phyloP scores from a whole-genome alignment of 1,140 invertebrate genomes.

The Bacillus rossius region DNA sequence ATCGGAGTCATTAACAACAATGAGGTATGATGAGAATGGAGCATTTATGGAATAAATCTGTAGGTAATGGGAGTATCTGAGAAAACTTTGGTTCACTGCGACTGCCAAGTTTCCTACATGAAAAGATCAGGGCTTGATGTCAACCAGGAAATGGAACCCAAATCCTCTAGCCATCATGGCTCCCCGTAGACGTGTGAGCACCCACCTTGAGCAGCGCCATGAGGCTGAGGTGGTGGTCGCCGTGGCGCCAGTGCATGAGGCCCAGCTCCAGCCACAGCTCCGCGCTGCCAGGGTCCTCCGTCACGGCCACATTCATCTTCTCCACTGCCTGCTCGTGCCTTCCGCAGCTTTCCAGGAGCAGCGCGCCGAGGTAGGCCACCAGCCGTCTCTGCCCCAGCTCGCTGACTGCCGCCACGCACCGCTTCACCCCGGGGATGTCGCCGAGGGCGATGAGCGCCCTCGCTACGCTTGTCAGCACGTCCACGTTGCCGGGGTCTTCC shows the following conservation, averaged over 20 bases:
- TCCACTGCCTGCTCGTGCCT: conserved; percentile 50
- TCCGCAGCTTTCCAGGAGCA: conserved; percentile 40
- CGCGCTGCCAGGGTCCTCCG: conserved; percentile 40
- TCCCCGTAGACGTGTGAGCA: no score
- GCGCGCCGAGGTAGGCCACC: conserved; percentile 30
- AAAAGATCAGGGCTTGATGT: no score
- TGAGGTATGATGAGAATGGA: no score
- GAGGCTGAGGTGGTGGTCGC: conserved; percentile 54
- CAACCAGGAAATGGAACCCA: no score
- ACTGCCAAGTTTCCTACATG: no score
- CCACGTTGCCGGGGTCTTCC: conserved; percentile 26
- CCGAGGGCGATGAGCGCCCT: conserved; percentile 36
- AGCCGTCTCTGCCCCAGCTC: conserved; percentile 19
- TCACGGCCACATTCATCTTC: conserved; percentile 36
- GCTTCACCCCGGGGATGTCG: background rate
- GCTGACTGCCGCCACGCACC: background rate
- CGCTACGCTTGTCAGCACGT: conserved; percentile 24
- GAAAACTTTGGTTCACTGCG: no score
- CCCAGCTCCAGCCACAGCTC: conserved; percentile 59
- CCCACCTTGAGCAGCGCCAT: conserved; percentile 58
- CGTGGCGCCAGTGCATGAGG: conserved; percentile 56
- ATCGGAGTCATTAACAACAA: no score
- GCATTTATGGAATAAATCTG: no score
- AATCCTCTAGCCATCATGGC: no score
- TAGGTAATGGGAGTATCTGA: no score